A percentile compares a stretch with the other conserved stretches of the same genome.
These are phyloP conservation scores for Sarcophaga rosellei DNA, from an alignment of 2,888 invertebrate genomes.

Conservation along the genomic window DNA sequence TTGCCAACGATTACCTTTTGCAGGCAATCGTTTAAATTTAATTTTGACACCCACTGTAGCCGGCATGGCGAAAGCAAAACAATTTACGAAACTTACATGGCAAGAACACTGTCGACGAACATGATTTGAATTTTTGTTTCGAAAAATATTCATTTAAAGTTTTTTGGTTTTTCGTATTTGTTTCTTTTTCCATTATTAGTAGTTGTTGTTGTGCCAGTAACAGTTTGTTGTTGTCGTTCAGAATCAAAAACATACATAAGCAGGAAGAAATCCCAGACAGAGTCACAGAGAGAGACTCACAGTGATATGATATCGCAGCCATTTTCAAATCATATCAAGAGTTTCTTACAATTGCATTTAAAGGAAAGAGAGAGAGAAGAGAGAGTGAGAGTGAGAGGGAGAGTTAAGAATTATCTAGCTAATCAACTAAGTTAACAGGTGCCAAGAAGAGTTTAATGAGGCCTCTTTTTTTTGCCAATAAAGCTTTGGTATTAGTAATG, in stretches of 20 bases:
- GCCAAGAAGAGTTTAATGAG: constrained; percentile 6
- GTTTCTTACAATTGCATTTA: constrained; percentile 8
- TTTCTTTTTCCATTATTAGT: background rate
- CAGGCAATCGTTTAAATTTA: background rate
- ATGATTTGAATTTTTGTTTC: constrained; percentile 50
- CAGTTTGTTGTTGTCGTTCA: background rate
- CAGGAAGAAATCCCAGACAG: no score
- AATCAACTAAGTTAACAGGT: background rate
- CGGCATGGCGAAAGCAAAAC: background rate
- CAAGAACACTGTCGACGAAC: constrained; percentile 31
- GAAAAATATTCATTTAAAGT: constrained; percentile 32
- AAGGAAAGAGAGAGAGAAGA: background rate
- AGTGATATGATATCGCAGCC: background rate
- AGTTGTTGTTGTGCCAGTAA: no score
- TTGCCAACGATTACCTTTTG: no score
- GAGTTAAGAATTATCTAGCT: background rate
- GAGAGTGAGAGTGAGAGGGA: background rate
- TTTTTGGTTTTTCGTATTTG: constrained; percentile 10
- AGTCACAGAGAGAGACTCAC: no score
- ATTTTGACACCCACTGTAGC: constrained; percentile 1
- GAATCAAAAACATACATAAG: background rate
- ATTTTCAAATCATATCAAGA: constrained; percentile 51
- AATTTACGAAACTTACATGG: background rate
- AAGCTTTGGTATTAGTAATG: no score
- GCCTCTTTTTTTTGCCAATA: no score